Conservation (phyloP, 2,797 vertebrate genomes). For the Centroberyx gerrardi region DNA sequence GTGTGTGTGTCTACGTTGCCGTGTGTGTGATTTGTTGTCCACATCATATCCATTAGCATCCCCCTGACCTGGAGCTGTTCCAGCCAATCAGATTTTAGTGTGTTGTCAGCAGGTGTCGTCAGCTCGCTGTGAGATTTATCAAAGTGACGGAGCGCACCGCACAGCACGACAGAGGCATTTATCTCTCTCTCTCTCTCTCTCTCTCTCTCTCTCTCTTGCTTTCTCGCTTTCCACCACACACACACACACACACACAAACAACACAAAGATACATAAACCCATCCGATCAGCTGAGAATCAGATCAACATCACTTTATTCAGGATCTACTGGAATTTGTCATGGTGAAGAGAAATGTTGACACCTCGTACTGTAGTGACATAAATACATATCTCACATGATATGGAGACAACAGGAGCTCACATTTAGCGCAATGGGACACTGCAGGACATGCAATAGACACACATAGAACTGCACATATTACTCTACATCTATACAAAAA, state of each 20-base stretch:
- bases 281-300: slow-evolving; percentile 22
- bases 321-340: background rate
- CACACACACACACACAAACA: slow-evolving; percentile 16
- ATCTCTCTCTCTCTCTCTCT: slow-evolving; percentile 67
- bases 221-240: background rate
- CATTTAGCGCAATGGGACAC: too few species aligned
- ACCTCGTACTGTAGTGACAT: too few species aligned
- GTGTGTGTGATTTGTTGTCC: slow-evolving; percentile 74
- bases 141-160: slow-evolving; percentile 81
- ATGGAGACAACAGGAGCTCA: background rate
- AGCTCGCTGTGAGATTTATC: slow-evolving; percentile 85
- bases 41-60: slow-evolving; percentile 81
- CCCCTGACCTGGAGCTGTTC: slow-evolving; percentile 77
- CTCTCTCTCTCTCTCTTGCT: slow-evolving; percentile 21
- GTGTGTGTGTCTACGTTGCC: slow-evolving; percentile 16
- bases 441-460: too few species aligned
- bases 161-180: slow-evolving; percentile 82
- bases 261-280: slow-evolving; percentile 13
- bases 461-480: too few species aligned
- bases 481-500: too few species aligned
- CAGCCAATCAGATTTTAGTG: slow-evolving; percentile 81
- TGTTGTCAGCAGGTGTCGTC: slow-evolving; percentile 86
- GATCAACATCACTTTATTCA: slow-evolving; percentile 50
- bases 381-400: background rate
- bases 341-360: too few species aligned